Base-by-base conservation (phyloP, 1,140 invertebrate species). In the Bombus turneri region DNA sequence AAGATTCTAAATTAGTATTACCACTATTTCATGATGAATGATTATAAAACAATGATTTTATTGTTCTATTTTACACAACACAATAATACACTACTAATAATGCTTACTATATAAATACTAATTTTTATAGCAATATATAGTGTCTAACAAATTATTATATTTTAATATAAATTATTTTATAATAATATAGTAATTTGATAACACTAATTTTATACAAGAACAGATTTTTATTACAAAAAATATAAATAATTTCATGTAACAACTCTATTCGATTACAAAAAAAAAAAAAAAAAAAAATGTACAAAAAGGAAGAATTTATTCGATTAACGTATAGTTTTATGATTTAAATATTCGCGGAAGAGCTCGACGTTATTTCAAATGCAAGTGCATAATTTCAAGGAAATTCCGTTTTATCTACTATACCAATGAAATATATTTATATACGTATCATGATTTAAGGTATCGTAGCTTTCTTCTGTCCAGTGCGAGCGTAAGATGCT, bases 381-480 rank as follows among this genome's bases (percentile, higher is more conserved):
- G 22, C 13, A 64, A 43, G 3, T n/a, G 31, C 10, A 41, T 13
- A 37, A 76, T 75, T 43, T 83, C 3, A 13, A 25, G 37, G 13
- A 15, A 34, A 68, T 68, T 76, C 71, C 41, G 28, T 12, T 68
- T 47, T 83, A 76, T 53, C 81, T 72, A 31, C 10, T 15, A 12
- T 13, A 3, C 2, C 41, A 28, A 83, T 83, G 28, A 76, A 68
- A 66, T 83, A 22, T 53, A 83, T 83, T 76, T 53, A 76, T 68
- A n/a, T 13, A 28, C 39, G 39, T 28, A 73, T 76, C 41, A 62
- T 39, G 28, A 59, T 25, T 4, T 18, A 13, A 57, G 13, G 2
- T 72, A 69, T 71, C 68, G n/a, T 3, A n/a, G 15, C 3, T 39
- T 75, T 41, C 22, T 75, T 73, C 6, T 47, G 15, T 47, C 15